Conservation (phyloP, 2,797 vertebrate species). For the Pithecia hirsuta region DNA sequence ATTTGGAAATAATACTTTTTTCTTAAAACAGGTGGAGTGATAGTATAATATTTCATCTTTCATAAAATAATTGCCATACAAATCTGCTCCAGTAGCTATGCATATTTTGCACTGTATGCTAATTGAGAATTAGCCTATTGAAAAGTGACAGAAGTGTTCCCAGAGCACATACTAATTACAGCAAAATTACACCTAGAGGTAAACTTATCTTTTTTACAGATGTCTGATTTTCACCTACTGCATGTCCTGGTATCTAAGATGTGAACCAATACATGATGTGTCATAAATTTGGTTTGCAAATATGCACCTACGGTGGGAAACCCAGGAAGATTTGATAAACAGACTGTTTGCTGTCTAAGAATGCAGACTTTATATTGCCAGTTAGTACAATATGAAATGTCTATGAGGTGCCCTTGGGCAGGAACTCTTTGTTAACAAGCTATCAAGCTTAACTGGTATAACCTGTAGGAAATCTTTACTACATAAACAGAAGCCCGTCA, state of each 20-base stretch:
- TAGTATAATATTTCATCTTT: not conserved
- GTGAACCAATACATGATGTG: not conserved
- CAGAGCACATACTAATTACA: constrained; percentile 34
- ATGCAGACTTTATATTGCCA: not conserved
- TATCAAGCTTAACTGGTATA: constrained; percentile 51
- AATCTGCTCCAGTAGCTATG: not conserved
- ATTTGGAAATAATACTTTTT: not conserved
- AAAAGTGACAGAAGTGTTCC: constrained; percentile 9
- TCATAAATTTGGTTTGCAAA: constrained; percentile 38
- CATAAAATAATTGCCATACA: not conserved
- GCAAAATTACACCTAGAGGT: not conserved
- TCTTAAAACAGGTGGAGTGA: not conserved
- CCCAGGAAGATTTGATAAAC: not conserved
- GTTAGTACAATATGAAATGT: constrained; percentile 55
- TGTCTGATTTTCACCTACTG: not conserved
- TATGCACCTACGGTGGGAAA: not conserved
- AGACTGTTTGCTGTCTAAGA: not conserved
- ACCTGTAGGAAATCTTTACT: constrained; percentile 50
- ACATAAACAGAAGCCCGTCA: not conserved
- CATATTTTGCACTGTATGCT: not conserved
- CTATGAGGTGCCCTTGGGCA: constrained; percentile 35
- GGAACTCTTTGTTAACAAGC: constrained; percentile 55
- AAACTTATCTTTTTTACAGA: not conserved
- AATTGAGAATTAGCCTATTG: constrained; percentile 20
- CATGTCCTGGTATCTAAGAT: not conserved